phyloP scores from a whole-genome alignment of 1,140 invertebrate genomes.

The Drosophila melanica region DNA sequence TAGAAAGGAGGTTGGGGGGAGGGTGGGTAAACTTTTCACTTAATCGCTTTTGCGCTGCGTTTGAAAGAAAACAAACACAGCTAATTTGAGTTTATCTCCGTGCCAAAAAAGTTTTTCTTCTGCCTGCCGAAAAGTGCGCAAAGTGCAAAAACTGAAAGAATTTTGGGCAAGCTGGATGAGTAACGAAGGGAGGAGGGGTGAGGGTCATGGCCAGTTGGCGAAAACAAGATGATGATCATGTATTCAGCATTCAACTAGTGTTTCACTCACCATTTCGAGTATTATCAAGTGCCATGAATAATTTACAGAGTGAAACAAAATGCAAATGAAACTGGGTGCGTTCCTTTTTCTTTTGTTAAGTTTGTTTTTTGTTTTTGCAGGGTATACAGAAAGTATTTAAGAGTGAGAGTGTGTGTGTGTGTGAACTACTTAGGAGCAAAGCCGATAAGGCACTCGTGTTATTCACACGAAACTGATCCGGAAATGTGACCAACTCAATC shows the following conservation, averaged over 20 bases:
- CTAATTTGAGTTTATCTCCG: constrained; percentile 77
- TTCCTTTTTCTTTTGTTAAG: neutral
- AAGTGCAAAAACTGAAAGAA: constrained; percentile 32
- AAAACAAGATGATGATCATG: constrained; percentile 33
- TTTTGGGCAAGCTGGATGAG: neutral
- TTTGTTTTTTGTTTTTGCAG: constrained; percentile 1
- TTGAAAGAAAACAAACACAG: constrained; percentile 76
- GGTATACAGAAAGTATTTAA: neutral
- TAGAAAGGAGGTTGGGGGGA: neutral
- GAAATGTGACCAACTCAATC: neutral
- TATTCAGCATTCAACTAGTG: constrained; percentile 46
- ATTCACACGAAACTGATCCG: neutral
- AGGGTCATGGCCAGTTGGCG: constrained; percentile 1
- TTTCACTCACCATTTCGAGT: constrained; percentile 17
- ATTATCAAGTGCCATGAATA: constrained; percentile 49
- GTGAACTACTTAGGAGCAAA: neutral
- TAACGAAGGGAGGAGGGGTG: too few species aligned
- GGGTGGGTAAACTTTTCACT: constrained; percentile 65
- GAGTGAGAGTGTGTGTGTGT: neutral
- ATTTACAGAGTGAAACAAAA: constrained; percentile 27
- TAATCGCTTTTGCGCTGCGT: constrained; percentile 77
- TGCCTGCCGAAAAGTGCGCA: constrained; percentile 37
- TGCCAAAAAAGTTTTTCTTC: constrained; percentile 41
- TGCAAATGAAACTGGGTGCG: constrained; percentile 15
- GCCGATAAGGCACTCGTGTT: neutral